Conservation (phyloP, 2,113 vertebrate species). For the Sterrhoptilus dennistouni region DNA sequence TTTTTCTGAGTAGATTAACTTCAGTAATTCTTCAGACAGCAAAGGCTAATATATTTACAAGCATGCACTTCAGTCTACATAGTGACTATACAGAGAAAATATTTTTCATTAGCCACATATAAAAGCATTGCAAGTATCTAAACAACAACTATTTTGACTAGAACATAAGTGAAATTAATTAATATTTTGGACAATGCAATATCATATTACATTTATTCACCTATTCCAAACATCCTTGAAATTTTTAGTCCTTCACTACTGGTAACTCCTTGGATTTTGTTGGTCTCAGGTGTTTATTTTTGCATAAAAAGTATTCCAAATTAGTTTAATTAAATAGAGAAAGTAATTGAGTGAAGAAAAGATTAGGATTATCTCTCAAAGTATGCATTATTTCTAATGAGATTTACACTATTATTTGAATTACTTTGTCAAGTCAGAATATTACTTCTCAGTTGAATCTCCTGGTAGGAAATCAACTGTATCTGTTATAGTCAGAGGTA, state of each 20-base stretch:
- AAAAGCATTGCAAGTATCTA: neutral
- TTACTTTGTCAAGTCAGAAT: neutral
- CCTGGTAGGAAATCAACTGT: neutral
- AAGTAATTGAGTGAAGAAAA: neutral
- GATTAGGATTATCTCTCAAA: constrained; percentile 21
- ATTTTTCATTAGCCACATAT: neutral
- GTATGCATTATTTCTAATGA: neutral
- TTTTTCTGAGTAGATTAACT: neutral
- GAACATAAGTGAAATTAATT: neutral
- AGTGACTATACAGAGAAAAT: neutral
- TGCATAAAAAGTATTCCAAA: neutral
- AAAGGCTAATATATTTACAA: neutral
- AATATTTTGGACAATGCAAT: neutral
- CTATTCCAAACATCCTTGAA: neutral
- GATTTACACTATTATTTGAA: neutral
- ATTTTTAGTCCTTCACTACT: neutral
- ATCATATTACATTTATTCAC: neutral
- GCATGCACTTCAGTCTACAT: neutral
- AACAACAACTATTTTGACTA: neutral
- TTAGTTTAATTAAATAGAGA: constrained; percentile 31
- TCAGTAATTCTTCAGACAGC: neutral
- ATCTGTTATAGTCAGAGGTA: neutral
- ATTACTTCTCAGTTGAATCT: neutral
- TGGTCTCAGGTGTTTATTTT: accelerated
- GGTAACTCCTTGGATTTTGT: neutral